Conservation (phyloP, 2,888 invertebrate species). For the Leucophenga montana region DNA sequence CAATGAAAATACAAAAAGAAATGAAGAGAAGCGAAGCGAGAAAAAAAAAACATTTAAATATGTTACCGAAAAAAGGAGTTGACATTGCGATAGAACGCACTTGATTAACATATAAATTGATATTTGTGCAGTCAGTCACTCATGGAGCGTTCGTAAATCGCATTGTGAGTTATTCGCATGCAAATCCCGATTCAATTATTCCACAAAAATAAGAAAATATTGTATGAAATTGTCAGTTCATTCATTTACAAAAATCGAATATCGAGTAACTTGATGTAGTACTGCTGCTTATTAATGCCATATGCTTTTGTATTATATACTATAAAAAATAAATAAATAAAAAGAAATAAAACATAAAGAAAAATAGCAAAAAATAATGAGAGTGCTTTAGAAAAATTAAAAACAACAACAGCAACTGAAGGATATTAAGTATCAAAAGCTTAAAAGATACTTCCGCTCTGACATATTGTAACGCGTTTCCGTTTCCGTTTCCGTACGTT, state of each 20-base stretch:
- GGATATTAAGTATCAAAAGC: not conserved
- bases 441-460: slow-evolving; percentile 8
- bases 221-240: not conserved
- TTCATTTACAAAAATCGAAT: not conserved
- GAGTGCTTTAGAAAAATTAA: no score
- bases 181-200: no score
- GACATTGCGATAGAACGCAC: slow-evolving; percentile 29
- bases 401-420: not conserved
- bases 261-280: no score
- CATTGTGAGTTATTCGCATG: slow-evolving; percentile 35
- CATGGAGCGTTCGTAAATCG: no score
- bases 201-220: no score
- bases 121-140: slow-evolving; percentile 33
- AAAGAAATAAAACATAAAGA: no score
- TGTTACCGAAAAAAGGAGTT: not conserved
- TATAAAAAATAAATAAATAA: no score
- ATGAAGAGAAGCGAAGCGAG: slow-evolving; percentile 1
- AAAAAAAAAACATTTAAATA: not conserved
- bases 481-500: slow-evolving; percentile 33
- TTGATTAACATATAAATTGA: slow-evolving; percentile 62
- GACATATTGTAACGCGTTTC: not conserved
- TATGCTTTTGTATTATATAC: no score
- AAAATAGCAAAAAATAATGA: no score
- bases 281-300: no score
- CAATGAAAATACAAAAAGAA: not conserved